A percentile compares a stretch with the other conserved stretches of the same genome.
phyloP scores from a whole-genome alignment of 1,140 invertebrate species.

The Planococcus citri region DNA sequence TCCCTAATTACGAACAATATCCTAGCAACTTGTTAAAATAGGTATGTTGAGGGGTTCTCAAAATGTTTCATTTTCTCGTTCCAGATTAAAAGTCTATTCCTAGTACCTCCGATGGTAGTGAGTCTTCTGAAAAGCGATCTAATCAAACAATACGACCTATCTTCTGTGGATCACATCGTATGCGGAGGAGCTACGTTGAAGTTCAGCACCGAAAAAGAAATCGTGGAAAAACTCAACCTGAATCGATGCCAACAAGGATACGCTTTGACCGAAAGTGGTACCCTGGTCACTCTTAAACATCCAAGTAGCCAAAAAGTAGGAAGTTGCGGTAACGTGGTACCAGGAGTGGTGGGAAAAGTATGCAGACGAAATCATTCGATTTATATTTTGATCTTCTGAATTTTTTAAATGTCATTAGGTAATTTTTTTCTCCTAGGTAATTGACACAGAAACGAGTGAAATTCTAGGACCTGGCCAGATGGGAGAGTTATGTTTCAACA shows the following conservation, averaged over 20 bases:
- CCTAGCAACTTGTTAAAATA: not conserved
- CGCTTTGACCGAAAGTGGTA: constrained; percentile 53
- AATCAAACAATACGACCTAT: constrained; percentile 45
- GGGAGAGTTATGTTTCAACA: constrained; percentile 58
- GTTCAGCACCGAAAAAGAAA: constrained; percentile 23
- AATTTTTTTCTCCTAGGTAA: constrained; percentile 33
- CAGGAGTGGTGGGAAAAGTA: constrained; percentile 47
- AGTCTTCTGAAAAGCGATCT: constrained; percentile 50
- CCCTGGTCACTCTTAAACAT: constrained; percentile 31
- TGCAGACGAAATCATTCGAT: not conserved
- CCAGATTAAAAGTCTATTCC: constrained; percentile 42
- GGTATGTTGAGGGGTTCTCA: not conserved
- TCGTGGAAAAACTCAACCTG: constrained; percentile 22
- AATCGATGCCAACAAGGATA: constrained; percentile 43
- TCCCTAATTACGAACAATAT: not conserved
- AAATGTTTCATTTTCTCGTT: constrained; percentile 4
- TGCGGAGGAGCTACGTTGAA: constrained; percentile 44
- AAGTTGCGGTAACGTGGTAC: constrained; percentile 31
- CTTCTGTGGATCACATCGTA: constrained; percentile 41
- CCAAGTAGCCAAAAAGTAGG: constrained; percentile 25
- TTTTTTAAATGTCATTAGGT: constrained; percentile 25
- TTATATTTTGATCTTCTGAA: constrained; percentile 38
- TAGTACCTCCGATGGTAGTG: constrained; percentile 50
- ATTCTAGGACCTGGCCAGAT: constrained; percentile 42
- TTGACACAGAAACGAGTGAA: constrained; percentile 47